These are phyloP conservation scores for Rhyacichthys aspro DNA, from an alignment of 2,797 vertebrate genomes.

Conservation along the genomic window DNA sequence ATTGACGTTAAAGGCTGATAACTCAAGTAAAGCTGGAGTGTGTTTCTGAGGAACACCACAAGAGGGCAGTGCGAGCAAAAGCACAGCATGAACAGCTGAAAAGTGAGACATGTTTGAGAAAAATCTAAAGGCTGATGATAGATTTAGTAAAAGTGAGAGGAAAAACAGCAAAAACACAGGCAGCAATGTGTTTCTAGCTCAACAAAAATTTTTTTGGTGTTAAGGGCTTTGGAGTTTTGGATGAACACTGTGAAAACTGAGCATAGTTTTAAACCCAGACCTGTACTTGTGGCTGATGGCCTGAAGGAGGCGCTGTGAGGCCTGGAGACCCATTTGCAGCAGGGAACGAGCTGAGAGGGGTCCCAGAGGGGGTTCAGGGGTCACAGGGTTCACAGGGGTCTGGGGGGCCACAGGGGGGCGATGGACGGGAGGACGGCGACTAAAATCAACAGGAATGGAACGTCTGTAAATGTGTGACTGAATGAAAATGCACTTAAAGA, in stretches of 20 bases:
- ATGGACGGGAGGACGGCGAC: slow-evolving; percentile 12
- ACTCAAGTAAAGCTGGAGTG: too few species aligned
- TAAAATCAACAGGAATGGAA: slow-evolving; percentile 11
- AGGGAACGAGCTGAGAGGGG: slow-evolving; percentile 48
- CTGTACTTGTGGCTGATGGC: slow-evolving; percentile 66
- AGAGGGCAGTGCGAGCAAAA: background rate
- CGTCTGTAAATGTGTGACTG: background rate
- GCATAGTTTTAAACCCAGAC: slow-evolving; percentile 37
- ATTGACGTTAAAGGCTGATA: too few species aligned
- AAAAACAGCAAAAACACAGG: background rate
- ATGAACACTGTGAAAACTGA: too few species aligned
- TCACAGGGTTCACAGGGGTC: slow-evolving; percentile 3
- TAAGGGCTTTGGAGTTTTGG: too few species aligned
- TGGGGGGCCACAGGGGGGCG: background rate
- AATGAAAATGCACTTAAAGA: too few species aligned
- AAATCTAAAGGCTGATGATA: too few species aligned
- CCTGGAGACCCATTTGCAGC: slow-evolving; percentile 65
- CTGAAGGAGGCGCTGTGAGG: slow-evolving; percentile 69
- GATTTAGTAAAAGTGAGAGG: background rate
- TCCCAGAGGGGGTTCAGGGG: slow-evolving; percentile 16
- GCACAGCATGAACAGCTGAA: background rate
- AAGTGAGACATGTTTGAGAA: too few species aligned
- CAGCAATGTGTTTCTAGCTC: too few species aligned
- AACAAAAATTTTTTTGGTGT: too few species aligned
- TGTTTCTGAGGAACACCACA: background rate